Evolutionary conservation across 2,113 vertebrate species (phyloP).

Genomic region (Otolemur garnettii): DNA sequence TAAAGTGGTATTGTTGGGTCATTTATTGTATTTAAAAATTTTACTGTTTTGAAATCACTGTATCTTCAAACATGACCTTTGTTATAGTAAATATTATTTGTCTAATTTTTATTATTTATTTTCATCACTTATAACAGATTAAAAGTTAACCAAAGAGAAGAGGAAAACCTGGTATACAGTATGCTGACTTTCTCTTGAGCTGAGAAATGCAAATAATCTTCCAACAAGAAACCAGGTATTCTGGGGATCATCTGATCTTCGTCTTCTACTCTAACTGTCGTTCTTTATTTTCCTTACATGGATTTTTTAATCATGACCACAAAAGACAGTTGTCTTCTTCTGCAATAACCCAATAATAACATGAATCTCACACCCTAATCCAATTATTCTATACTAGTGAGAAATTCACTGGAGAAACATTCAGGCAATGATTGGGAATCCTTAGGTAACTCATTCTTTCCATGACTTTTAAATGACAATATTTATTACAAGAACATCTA

Average conservation of each 20-base stretch:
- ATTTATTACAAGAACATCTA: background rate
- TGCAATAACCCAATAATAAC: background rate
- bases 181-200: background rate
- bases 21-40: background rate
- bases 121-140: background rate
- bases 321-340: background rate
- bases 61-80: background rate
- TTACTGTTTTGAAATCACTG: background rate
- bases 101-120: background rate
- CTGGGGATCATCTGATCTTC: background rate
- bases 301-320: background rate
- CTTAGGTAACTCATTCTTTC: slow-evolving; percentile 3
- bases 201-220: background rate
- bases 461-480: background rate
- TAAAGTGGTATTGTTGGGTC: background rate
- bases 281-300: background rate
- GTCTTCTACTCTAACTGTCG: background rate
- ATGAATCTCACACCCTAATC: background rate
- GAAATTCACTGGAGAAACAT: background rate
- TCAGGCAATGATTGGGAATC: background rate
- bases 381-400: background rate
- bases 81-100: background rate
- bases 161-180: background rate
- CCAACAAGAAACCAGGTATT: too few species aligned
- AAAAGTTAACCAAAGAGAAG: background rate